Percentiles rank a stretch among this genome's conserved stretches.
Evolutionary conservation across 2,888 invertebrate species (phyloP).

Genomic region (Harmothoe impar): DNA sequence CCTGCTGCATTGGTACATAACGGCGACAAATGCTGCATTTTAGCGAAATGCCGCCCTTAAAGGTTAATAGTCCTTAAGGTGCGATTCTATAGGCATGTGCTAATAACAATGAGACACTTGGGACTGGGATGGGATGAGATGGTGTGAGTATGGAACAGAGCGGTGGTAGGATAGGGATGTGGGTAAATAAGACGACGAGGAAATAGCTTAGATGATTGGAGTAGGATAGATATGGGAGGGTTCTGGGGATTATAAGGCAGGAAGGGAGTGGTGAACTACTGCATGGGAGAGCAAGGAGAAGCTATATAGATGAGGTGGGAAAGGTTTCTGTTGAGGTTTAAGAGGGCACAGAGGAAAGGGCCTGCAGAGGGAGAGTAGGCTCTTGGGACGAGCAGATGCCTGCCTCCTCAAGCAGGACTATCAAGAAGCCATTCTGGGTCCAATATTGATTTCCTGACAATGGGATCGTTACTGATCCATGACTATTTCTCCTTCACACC

Average conservation of each 20-base stretch:
- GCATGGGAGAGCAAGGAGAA: background rate
- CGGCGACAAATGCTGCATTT: no score
- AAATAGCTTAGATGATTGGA: background rate
- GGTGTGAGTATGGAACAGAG: no score
- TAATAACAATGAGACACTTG: no score
- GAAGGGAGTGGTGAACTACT: no score
- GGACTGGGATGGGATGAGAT: no score
- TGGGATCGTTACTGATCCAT: slow-evolving; percentile 12
- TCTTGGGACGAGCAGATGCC: background rate
- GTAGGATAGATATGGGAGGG: background rate
- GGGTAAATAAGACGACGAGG: background rate
- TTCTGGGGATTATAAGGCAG: background rate
- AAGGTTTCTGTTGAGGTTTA: background rate
- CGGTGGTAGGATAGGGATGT: background rate
- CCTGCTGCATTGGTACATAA: no score
- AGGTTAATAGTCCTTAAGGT: no score
- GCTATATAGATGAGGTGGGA: background rate
- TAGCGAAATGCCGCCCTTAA: no score
- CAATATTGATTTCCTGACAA: background rate
- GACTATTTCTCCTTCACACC: background rate
- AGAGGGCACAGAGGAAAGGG: no score
- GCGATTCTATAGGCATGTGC: no score
- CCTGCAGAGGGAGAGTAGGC: slow-evolving; percentile 3
- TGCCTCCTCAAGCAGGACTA: background rate
- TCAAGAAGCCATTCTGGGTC: background rate